A percentile compares a stretch with the other conserved stretches of the same genome.
These are phyloP conservation scores for Diachasma alloeum DNA, from an alignment of 1,140 invertebrate species.

Conservation along the genomic window DNA sequence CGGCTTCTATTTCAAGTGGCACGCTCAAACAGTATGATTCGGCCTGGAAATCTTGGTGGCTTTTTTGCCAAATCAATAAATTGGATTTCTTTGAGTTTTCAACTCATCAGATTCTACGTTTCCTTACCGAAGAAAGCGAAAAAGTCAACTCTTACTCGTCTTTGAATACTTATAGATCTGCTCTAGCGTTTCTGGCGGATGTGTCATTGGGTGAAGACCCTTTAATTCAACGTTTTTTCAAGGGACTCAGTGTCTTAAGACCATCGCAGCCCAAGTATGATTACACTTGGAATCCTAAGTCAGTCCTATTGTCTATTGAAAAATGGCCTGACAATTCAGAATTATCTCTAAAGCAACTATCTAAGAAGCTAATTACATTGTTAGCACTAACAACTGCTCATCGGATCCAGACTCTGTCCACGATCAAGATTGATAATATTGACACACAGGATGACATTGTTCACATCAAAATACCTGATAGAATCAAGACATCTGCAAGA, in stretches of 20 bases:
- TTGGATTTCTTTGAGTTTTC: conserved; percentile 11
- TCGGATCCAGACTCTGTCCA: conserved; percentile 13
- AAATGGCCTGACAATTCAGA: background rate
- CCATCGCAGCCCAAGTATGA: conserved; percentile 40
- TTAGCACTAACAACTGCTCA: conserved; percentile 26
- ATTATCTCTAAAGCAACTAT: background rate
- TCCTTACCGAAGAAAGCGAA: conserved; percentile 29
- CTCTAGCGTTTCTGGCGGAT: too few species aligned
- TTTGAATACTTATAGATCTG: conserved; percentile 36
- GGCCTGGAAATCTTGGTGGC: conserved; percentile 33
- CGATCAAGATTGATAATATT: conserved; percentile 14
- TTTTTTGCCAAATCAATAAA: conserved; percentile 25
- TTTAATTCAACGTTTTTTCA: conserved; percentile 37
- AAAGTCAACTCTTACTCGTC: conserved; percentile 36
- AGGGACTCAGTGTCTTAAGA: conserved; percentile 35
- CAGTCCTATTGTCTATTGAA: background rate
- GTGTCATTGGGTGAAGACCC: conserved; percentile 26
- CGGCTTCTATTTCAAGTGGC: conserved; percentile 40
- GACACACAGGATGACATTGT: background rate
- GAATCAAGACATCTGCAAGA: background rate
- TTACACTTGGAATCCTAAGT: conserved; percentile 38
- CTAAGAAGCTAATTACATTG: conserved; percentile 17
- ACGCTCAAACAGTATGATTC: conserved; percentile 45
- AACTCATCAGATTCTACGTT: conserved; percentile 12
- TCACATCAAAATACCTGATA: background rate